phyloP scores from a whole-genome alignment of 2,888 invertebrate genomes.

The Drosophila mulleri region DNA sequence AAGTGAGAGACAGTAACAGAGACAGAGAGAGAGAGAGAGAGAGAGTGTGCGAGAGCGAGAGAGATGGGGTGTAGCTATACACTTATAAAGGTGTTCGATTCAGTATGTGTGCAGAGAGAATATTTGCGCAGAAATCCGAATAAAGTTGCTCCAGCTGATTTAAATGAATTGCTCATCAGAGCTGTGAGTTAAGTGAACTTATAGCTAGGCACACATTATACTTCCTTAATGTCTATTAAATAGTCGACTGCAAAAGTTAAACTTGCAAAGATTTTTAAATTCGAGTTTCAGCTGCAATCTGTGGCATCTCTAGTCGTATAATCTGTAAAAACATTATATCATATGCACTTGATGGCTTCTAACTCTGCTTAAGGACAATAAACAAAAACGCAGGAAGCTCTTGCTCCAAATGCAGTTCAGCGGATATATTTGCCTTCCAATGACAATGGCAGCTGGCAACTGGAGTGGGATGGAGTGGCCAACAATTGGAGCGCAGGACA shows the following conservation, averaged over 20 bases:
- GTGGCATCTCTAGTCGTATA: neutral
- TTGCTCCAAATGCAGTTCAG: constrained; percentile 50
- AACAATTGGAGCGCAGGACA: constrained; percentile 46
- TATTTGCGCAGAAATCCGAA: constrained; percentile 36
- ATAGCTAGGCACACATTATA: no score
- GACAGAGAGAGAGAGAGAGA: neutral
- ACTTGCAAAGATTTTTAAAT: neutral
- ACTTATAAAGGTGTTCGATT: neutral
- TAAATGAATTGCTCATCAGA: constrained; percentile 39
- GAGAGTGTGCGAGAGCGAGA: neutral
- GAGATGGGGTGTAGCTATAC: neutral
- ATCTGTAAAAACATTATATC: neutral
- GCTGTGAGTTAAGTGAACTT: neutral
- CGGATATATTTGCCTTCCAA: constrained; percentile 68
- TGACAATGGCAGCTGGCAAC: constrained; percentile 32
- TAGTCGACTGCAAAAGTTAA: neutral
- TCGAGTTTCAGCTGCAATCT: neutral
- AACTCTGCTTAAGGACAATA: constrained; percentile 7
- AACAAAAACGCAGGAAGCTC: constrained; percentile 30
- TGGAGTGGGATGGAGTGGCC: constrained; percentile 15
- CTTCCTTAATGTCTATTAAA: neutral
- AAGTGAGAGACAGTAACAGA: neutral
- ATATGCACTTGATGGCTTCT: neutral
- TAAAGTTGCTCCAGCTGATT: constrained; percentile 36
- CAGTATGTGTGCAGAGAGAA: constrained; percentile 2